phyloP scores from a whole-genome alignment of 2,113 vertebrate species.

The Muntiacus muntjak region DNA sequence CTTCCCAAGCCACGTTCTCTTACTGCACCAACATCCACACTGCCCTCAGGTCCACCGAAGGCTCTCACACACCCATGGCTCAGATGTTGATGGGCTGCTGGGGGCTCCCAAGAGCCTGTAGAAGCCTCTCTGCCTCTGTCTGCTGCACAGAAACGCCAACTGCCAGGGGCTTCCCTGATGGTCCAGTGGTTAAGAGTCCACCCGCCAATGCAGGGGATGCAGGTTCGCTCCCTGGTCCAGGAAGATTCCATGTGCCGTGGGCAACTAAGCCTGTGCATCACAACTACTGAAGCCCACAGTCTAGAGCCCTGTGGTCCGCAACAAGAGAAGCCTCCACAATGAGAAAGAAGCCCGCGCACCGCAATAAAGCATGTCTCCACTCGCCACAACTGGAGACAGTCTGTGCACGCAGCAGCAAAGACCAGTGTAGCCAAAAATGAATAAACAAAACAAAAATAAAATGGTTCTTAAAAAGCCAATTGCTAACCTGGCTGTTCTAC shows the following conservation, averaged over 20 bases:
- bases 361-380: background rate
- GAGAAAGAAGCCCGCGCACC: background rate
- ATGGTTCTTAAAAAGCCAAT: background rate
- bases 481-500: too few species aligned
- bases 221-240: background rate
- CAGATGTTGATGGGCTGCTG: background rate
- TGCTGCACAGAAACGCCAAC: background rate
- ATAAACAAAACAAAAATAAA: background rate
- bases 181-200: background rate
- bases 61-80: background rate
- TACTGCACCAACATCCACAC: rapidly evolving
- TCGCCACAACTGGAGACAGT: background rate
- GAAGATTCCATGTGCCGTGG: background rate
- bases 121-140: background rate
- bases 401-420: rapidly evolving
- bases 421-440: background rate
- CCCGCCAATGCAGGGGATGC: background rate
- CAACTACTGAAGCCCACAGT: background rate
- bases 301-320: background rate
- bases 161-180: background rate
- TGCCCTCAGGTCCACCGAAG: too few species aligned
- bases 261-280: background rate
- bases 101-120: too few species aligned
- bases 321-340: background rate
- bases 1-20: rapidly evolving